Conservation (phyloP, 2,888 invertebrate species). For the Ischnura elegans region DNA sequence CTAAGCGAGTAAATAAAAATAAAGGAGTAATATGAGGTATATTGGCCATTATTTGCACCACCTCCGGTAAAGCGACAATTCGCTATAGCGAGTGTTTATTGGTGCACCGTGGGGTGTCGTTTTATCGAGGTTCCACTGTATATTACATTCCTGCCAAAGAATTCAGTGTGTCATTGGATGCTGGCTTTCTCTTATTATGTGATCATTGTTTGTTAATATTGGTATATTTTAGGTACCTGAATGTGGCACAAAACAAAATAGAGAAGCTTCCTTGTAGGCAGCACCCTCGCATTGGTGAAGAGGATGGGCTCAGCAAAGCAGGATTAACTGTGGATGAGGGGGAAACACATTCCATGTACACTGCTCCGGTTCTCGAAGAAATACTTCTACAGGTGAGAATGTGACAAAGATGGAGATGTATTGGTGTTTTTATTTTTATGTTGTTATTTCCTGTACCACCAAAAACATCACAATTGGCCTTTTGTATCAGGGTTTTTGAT, state of each 20-base stretch:
- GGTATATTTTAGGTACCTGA: conserved; percentile 82
- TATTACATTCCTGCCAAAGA: conserved; percentile 65
- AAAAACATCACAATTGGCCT: too few relatives aligned
- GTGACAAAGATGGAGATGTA: not conserved
- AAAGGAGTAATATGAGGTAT: too few relatives aligned
- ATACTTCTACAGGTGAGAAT: conserved; percentile 87
- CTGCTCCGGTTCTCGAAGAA: conserved; percentile 92
- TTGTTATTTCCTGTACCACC: too few relatives aligned
- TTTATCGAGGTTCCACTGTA: too few relatives aligned
- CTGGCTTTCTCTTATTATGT: not conserved
- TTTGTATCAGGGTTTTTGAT: too few relatives aligned
- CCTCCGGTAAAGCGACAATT: too few relatives aligned
- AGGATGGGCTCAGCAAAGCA: conserved; percentile 44
- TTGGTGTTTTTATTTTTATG: not conserved
- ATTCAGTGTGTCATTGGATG: not conserved
- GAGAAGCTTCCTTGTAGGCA: conserved; percentile 84
- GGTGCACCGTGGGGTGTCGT: too few relatives aligned
- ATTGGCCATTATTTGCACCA: too few relatives aligned
- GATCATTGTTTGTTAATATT: not conserved
- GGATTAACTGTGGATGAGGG: not conserved
- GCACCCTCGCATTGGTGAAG: conserved; percentile 69
- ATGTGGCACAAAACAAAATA: conserved; percentile 93
- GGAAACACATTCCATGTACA: conserved; percentile 77
- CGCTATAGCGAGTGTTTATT: too few relatives aligned
- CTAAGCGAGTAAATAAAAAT: too few relatives aligned